phyloP scores from a whole-genome alignment of 2,797 vertebrate species.

The Tangara arthus region DNA sequence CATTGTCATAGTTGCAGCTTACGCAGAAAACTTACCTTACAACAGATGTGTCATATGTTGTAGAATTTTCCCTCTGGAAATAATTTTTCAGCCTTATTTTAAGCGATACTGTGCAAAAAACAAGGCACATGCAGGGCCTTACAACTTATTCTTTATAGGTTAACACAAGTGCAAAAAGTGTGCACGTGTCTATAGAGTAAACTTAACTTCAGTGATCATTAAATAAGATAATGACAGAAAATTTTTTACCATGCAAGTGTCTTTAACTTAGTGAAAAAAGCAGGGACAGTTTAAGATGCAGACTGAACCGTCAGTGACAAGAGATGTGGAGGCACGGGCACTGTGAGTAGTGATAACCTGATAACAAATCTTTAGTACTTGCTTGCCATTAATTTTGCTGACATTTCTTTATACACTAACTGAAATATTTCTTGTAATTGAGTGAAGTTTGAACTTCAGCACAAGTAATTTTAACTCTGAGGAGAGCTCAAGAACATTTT shows the following conservation, averaged over 20 bases:
- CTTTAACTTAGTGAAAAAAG: background rate
- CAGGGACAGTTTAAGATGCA: background rate
- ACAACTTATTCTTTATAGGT: background rate
- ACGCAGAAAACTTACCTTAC: background rate
- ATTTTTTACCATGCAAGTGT: accelerated
- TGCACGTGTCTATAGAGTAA: background rate
- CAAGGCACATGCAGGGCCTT: background rate
- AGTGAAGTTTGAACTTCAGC: background rate
- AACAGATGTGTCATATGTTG: background rate
- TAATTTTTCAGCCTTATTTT: background rate
- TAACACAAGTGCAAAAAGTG: background rate
- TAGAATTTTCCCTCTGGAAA: background rate
- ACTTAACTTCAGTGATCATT: background rate
- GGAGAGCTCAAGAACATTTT: background rate
- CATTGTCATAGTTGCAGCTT: background rate
- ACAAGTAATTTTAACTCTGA: background rate
- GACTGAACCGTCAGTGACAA: background rate
- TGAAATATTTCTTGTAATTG: background rate
- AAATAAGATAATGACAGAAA: background rate
- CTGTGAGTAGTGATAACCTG: background rate
- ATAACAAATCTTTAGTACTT: background rate
- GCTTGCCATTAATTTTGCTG: background rate
- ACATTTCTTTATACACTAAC: background rate
- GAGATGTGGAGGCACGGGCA: accelerated
- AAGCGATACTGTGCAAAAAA: background rate